Evolutionary conservation across 2,113 vertebrate species (phyloP).

Genomic region (Girardinichthys multiradiatus): DNA sequence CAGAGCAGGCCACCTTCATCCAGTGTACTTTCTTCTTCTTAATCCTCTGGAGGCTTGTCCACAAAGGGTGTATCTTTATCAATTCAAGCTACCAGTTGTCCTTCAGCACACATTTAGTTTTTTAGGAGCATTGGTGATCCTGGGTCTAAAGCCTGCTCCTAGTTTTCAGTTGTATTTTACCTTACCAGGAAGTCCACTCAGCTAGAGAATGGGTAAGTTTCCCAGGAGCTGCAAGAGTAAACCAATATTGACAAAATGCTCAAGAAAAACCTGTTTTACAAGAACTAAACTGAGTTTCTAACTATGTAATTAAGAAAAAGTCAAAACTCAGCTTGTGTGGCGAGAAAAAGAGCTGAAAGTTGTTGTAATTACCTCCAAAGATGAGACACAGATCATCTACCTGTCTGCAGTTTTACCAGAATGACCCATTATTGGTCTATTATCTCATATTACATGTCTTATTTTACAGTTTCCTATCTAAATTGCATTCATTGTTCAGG

Average conservation of each 20-base stretch:
- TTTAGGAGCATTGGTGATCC: background rate
- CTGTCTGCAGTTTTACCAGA: background rate
- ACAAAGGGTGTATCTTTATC: too few species aligned
- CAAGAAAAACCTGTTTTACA: background rate
- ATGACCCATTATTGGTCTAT: too few species aligned
- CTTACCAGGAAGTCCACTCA: background rate
- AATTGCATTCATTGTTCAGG: background rate
- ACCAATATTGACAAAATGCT: background rate
- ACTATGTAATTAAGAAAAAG: background rate
- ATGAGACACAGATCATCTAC: background rate
- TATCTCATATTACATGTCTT: too few species aligned
- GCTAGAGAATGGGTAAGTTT: background rate
- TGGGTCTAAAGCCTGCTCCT: background rate
- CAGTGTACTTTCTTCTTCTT: too few species aligned
- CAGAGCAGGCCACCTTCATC: too few species aligned
- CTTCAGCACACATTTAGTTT: background rate
- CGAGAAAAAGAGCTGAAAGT: background rate
- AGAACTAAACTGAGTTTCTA: background rate
- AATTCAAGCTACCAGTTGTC: background rate
- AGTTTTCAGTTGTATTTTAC: background rate
- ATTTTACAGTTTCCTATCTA: too few species aligned
- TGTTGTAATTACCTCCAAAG: background rate
- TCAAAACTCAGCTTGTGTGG: background rate
- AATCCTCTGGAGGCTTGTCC: too few species aligned
- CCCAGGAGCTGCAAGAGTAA: background rate